Percentiles rank a stretch among this genome's conserved stretches.
These are phyloP conservation scores for Sylvia borin DNA, from an alignment of 2,797 vertebrate genomes.

Conservation along the genomic window DNA sequence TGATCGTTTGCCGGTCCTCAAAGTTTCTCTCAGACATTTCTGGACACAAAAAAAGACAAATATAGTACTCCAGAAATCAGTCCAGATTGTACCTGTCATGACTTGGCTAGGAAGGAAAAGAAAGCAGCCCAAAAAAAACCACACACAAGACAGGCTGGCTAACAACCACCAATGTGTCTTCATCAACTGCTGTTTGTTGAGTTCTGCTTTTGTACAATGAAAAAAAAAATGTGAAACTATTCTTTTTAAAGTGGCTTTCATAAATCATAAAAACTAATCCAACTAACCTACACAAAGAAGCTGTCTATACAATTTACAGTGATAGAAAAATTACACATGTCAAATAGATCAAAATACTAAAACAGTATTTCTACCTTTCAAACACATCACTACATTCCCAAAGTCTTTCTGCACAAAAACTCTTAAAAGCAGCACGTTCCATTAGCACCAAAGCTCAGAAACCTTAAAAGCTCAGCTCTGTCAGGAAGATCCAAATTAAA, in stretches of 20 bases:
- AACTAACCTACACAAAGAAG: conserved; percentile 46
- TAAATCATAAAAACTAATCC: conserved; percentile 64
- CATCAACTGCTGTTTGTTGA: conserved; percentile 14
- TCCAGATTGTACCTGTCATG: conserved; percentile 61
- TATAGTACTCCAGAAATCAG: conserved; percentile 35
- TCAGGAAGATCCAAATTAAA: neutral
- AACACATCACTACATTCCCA: neutral
- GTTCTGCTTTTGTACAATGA: neutral
- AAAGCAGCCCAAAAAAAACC: neutral
- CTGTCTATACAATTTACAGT: conserved; percentile 43
- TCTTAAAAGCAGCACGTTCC: neutral
- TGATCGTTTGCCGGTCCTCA: neutral
- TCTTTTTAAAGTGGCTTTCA: conserved; percentile 55
- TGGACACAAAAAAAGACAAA: conserved; percentile 31
- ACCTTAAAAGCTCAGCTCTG: neutral
- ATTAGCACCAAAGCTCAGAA: neutral
- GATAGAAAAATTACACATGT: conserved; percentile 48
- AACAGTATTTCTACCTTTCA: conserved; percentile 49
- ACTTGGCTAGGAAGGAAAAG: conserved; percentile 37
- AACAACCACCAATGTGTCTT: conserved; percentile 42
- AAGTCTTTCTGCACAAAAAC: conserved; percentile 17
- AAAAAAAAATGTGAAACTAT: neutral
- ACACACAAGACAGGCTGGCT: conserved; percentile 48
- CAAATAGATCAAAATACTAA: conserved; percentile 34
- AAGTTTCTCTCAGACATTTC: conserved; percentile 8